Percentiles rank a stretch among this genome's conserved stretches.
phyloP scores from a whole-genome alignment of 2,113 vertebrate genomes.

The Sterna hirundo region DNA sequence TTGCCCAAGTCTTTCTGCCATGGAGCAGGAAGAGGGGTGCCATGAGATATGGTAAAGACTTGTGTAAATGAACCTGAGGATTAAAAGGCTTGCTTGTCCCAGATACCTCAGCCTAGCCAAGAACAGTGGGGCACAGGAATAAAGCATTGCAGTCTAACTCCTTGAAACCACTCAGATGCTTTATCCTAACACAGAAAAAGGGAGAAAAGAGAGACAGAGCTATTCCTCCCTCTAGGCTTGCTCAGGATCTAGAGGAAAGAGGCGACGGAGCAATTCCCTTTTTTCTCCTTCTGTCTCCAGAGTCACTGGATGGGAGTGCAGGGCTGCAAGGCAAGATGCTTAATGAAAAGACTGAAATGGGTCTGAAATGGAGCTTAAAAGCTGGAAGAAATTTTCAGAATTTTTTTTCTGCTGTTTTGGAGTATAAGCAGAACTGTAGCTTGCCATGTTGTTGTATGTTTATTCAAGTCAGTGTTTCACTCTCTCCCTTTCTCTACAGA shows the following conservation, averaged over 20 bases:
- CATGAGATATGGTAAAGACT: neutral
- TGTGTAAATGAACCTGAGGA: neutral
- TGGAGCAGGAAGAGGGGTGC: neutral
- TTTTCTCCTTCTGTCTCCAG: neutral
- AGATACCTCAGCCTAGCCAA: neutral
- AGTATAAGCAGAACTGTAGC: neutral
- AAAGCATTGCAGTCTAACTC: neutral
- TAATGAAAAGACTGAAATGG: neutral
- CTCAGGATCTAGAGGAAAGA: neutral
- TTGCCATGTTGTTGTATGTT: neutral
- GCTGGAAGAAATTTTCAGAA: neutral
- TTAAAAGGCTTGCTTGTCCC: neutral
- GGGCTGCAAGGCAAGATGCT: neutral
- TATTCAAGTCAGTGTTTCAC: neutral
- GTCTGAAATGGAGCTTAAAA: neutral
- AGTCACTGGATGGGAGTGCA: fast-evolving
- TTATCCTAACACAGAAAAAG: neutral
- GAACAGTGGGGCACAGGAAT: neutral
- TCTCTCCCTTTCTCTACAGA: neutral
- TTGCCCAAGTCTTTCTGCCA: neutral
- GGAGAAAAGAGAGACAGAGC: neutral
- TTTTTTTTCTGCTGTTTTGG: fast-evolving
- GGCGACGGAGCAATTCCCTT: neutral
- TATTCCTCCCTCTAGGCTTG: neutral
- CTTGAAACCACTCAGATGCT: neutral